A percentile compares a stretch with the other conserved stretches of the same genome.
Conservation (phyloP, 2,113 vertebrate species). For the Colius striatus region DNA sequence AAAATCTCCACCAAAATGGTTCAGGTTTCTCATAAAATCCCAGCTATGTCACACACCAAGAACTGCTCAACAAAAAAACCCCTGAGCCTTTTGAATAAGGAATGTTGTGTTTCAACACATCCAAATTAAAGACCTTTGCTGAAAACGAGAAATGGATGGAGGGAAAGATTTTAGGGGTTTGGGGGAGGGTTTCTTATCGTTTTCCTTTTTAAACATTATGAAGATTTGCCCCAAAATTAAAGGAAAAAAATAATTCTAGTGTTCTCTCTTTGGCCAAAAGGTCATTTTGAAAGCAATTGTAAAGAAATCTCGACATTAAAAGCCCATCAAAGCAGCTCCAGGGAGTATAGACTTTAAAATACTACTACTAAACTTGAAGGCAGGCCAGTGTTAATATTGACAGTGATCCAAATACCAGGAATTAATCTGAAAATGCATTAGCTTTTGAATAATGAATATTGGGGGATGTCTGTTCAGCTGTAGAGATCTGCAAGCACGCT, state of each 20-base stretch:
- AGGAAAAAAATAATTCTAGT: not conserved
- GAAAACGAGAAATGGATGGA: conserved; percentile 3
- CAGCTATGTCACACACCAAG: conserved; percentile 47
- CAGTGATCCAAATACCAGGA: not conserved
- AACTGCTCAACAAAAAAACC: not conserved
- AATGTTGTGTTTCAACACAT: conserved; percentile 24
- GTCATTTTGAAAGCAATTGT: not conserved
- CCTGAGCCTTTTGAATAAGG: not conserved
- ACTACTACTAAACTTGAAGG: not conserved
- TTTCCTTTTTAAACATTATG: not conserved
- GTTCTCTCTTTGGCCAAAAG: conserved; percentile 6
- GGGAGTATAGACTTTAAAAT: not conserved
- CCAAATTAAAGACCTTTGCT: conserved; percentile 29
- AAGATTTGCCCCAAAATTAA: not conserved
- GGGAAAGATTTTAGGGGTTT: not conserved
- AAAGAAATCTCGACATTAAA: not conserved
- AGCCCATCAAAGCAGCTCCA: not conserved
- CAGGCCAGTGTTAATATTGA: not conserved
- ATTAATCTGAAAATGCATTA: not conserved
- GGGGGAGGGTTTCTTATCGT: not conserved
- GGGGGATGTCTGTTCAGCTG: not conserved
- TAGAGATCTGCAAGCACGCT: not conserved
- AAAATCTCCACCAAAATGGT: conserved; percentile 16
- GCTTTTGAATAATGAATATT: conserved; percentile 22
- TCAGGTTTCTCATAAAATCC: conserved; percentile 33